Base-by-base conservation (phyloP, 2,888 invertebrate species). In the Acrobasis suavella region DNA sequence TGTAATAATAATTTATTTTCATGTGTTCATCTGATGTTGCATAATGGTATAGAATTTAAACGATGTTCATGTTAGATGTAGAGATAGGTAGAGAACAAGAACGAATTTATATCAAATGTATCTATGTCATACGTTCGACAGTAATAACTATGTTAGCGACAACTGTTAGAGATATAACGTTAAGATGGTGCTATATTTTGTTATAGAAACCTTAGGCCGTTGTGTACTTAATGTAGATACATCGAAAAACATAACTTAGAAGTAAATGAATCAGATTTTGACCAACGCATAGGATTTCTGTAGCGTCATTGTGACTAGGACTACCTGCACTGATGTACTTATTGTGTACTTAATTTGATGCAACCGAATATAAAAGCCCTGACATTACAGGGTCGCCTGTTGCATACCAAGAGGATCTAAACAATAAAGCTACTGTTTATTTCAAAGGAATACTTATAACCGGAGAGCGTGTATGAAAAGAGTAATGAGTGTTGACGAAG, bases 121-220 rank as follows among this genome's bases (percentile, higher is more conserved):
- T 73, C 72, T 71, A 78, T 73, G 72, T 73, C 67, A 67, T 64
- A 71, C 62, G 65, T 68, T 63, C 62, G 64, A 65, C 22, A 66
- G 65, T 66, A 68, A 67, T 69, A 59, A 65, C 65, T 63, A 69
- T 56, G 62, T 67, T 64, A 67, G 67, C 64, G 62, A 71, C 68
- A 67, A 67, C 71, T 70, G 65, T 70, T 69, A 72, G 66, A 63
- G 65, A 66, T 72, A 73, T 55, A 16, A 39, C 38, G 38, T 70
- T 78, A 78, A 76, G 74, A 83, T 81, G 87, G 87, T 87, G 87
- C 87, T 87, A 87, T 80, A 83, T 81, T 80, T 80, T 81, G 80
- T 81, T 83, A 80, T 74, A 70, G 69, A 70, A 72, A 75, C 68
- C 72, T 65, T 67, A 69, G 64, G 72, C 75, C 72, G 70, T 69